A percentile compares a stretch with the other conserved stretches of the same genome.
These are phyloP conservation scores for Drosophila glabriapex DNA, from an alignment of 2,888 invertebrate genomes.

Conservation along the genomic window DNA sequence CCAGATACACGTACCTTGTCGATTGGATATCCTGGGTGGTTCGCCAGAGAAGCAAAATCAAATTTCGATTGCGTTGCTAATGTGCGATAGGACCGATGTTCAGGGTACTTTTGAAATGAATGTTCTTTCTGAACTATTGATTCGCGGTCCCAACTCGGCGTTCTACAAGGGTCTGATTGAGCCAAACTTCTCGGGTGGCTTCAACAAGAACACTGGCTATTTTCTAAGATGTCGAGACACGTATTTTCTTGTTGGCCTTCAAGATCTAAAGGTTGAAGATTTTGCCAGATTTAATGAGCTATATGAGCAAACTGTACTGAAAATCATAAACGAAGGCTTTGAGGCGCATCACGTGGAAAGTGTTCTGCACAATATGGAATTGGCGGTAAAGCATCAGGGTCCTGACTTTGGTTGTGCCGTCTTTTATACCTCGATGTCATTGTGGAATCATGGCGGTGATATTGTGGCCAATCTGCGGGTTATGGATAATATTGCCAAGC, in stretches of 20 bases:
- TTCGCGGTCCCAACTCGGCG: slow-evolving; percentile 95
- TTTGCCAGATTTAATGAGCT: slow-evolving; percentile 90
- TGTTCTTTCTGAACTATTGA: slow-evolving; percentile 91
- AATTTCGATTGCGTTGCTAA: slow-evolving; percentile 91
- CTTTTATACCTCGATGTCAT: slow-evolving; percentile 90
- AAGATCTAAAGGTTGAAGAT: slow-evolving; percentile 91
- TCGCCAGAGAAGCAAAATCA: slow-evolving; percentile 93
- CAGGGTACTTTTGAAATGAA: slow-evolving; percentile 92
- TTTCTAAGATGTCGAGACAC: slow-evolving; percentile 89
- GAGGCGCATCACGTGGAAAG: slow-evolving; percentile 93
- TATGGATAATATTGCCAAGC: slow-evolving; percentile 88
- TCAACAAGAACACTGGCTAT: slow-evolving; percentile 92
- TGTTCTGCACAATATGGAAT: slow-evolving; percentile 93
- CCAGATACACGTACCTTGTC: slow-evolving; percentile 88
- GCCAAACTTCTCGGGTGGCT: slow-evolving; percentile 95
- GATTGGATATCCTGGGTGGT: slow-evolving; percentile 92
- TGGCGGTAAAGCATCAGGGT: slow-evolving; percentile 93
- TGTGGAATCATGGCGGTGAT: slow-evolving; percentile 95
- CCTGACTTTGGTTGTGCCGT: slow-evolving; percentile 94
- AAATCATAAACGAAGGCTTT: slow-evolving; percentile 92
- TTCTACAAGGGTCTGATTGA: slow-evolving; percentile 96
- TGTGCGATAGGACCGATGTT: slow-evolving; percentile 91
- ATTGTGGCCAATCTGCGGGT: slow-evolving; percentile 90
- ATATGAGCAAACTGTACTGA: slow-evolving; percentile 91
- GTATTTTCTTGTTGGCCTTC: slow-evolving; percentile 93